Evolutionary conservation across 2,797 vertebrate species (phyloP).

Genomic region (Chiloscyllium punctatum): DNA sequence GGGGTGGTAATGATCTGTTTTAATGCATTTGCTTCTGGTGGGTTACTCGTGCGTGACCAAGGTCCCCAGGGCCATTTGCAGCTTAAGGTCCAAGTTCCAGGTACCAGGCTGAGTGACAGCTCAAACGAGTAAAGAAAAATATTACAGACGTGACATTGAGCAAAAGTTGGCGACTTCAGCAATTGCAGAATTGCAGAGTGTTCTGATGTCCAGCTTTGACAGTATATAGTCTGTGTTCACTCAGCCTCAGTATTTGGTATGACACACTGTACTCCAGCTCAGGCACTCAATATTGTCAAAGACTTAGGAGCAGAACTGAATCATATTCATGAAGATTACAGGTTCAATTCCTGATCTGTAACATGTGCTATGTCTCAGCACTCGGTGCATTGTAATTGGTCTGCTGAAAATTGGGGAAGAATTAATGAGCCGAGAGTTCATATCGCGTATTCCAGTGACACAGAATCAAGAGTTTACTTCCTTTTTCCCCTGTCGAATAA

Average conservation of each 20-base stretch:
- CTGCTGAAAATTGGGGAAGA: not conserved
- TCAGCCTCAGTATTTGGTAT: not conserved
- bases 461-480: not conserved
- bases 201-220: not conserved
- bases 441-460: not conserved
- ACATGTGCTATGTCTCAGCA: not conserved
- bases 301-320: not conserved
- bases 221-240: not conserved
- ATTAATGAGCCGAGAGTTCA: not conserved
- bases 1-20: not conserved
- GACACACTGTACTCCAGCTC: not conserved
- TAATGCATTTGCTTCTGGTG: not conserved
- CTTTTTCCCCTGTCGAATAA: not conserved
- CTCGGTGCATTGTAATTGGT: not conserved
- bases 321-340: not conserved
- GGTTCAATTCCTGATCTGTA: not conserved
- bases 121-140: not conserved
- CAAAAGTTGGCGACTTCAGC: not conserved
- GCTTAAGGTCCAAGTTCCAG: not conserved
- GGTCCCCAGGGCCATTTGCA: not conserved
- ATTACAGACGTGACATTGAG: not conserved
- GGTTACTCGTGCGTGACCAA: not conserved
- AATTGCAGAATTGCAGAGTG: not conserved
- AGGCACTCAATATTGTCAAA: not conserved
- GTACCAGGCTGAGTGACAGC: not conserved